Conservation (phyloP, 2,113 vertebrate genomes). For the Cathartes aura region DNA sequence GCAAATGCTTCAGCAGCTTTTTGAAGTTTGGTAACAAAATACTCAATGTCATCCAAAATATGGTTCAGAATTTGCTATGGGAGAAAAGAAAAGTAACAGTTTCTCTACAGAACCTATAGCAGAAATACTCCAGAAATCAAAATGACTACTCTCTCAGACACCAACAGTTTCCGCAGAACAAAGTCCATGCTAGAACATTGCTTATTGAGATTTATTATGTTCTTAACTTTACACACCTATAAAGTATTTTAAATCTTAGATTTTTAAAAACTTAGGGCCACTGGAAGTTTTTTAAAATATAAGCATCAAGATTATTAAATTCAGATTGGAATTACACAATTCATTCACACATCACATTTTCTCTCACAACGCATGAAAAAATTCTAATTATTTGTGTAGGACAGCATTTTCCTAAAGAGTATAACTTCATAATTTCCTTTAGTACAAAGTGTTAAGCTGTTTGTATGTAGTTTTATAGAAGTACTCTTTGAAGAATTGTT, state of each 20-base stretch:
- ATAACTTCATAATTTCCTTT: neutral
- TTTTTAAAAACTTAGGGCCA: neutral
- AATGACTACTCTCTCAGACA: neutral
- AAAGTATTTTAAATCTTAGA: neutral
- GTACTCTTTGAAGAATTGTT: neutral
- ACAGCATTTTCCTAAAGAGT: neutral
- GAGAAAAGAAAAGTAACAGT: neutral
- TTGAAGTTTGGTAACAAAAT: conserved; percentile 94
- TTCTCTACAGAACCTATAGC: neutral
- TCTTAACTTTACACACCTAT: neutral
- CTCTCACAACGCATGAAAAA: neutral
- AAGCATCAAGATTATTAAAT: neutral
- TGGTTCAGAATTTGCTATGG: conserved; percentile 97
- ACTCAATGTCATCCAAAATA: conserved; percentile 96
- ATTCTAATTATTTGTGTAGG: neutral
- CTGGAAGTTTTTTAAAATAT: neutral
- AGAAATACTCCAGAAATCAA: conserved; percentile 11
- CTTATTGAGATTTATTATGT: neutral
- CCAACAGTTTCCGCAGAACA: neutral
- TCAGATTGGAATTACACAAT: neutral
- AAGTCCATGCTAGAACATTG: neutral
- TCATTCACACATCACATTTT: neutral
- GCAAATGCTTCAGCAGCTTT: conserved; percentile 92
- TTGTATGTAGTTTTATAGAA: neutral
- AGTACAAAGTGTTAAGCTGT: neutral